Evolutionary conservation across 23 tunicate species (phyloP).

Genomic region (Styela clava): DNA sequence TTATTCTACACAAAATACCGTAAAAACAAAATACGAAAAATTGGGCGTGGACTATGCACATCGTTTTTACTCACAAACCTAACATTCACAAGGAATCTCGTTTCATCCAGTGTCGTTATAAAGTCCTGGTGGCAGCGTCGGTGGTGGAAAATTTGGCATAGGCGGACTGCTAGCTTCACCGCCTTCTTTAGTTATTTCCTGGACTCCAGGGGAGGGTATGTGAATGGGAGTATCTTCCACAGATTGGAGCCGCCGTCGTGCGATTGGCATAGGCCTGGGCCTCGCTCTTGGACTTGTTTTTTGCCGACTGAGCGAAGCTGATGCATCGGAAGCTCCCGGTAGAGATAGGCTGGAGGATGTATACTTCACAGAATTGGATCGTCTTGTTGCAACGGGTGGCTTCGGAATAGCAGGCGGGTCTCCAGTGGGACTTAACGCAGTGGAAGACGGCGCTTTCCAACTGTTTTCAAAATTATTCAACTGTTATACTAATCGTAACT

Average conservation of each 20-base stretch:
- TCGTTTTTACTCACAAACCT: too few species aligned
- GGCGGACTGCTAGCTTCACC: background rate
- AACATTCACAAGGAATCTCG: too few species aligned
- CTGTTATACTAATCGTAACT: too few species aligned
- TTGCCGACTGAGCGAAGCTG: background rate
- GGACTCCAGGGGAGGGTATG: background rate
- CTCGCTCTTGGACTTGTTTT: background rate
- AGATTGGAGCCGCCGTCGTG: background rate
- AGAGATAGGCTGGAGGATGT: background rate
- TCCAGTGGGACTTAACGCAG: background rate
- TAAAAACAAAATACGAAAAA: too few species aligned
- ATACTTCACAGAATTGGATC: background rate
- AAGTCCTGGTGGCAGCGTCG: background rate
- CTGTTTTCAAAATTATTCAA: too few species aligned
- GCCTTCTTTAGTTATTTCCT: background rate
- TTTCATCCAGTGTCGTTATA: background rate
- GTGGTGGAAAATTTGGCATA: background rate
- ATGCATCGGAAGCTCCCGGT: background rate
- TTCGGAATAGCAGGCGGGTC: background rate
- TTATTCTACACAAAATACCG: too few species aligned
- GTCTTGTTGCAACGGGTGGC: background rate
- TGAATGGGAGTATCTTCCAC: background rate
- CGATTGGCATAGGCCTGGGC: background rate
- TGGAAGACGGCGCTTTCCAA: background rate
- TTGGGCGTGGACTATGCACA: too few species aligned